Percentiles rank a stretch among this genome's conserved stretches.
Evolutionary conservation across 2,113 vertebrate species (phyloP).

Genomic region (Atlantisia rogersi): DNA sequence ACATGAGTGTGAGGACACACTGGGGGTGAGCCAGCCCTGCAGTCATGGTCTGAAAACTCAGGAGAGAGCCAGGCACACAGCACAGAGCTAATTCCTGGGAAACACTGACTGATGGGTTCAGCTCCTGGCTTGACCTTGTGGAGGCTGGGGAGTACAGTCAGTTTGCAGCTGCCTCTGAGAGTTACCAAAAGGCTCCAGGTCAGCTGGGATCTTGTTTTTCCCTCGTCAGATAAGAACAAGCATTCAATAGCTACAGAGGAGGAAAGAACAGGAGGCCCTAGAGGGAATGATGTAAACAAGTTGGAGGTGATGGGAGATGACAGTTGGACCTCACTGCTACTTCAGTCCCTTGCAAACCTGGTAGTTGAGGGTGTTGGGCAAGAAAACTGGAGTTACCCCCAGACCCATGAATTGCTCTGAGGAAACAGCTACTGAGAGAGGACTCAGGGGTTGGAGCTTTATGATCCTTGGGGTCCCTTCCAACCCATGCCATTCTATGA

Average conservation of each 20-base stretch:
- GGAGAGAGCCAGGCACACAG: not conserved
- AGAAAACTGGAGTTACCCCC: not conserved
- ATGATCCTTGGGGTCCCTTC: too few relatives aligned
- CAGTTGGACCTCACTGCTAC: not conserved
- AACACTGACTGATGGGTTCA: not conserved
- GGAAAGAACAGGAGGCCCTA: not conserved
- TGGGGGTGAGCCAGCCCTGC: not conserved
- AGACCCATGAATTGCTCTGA: not conserved
- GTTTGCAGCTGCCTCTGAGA: not conserved
- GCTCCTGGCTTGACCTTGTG: not conserved
- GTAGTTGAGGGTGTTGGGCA: not conserved
- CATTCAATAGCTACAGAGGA: not conserved
- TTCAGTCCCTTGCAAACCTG: not conserved
- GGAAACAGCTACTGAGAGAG: not conserved
- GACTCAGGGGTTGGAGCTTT: too few relatives aligned
- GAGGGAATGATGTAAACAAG: not conserved
- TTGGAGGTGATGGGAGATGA: not conserved
- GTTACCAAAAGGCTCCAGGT: not conserved
- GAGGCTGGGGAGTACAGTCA: not conserved
- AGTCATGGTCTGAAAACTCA: not conserved
- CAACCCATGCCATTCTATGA: too few relatives aligned
- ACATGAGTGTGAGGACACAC: rapidly evolving
- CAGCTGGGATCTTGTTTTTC: not conserved
- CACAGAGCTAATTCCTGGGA: not conserved
- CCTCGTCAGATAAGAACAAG: not conserved